Evolutionary conservation across 1,140 invertebrate genomes (phyloP).

Genomic region (Hylyphantes graminicola): DNA sequence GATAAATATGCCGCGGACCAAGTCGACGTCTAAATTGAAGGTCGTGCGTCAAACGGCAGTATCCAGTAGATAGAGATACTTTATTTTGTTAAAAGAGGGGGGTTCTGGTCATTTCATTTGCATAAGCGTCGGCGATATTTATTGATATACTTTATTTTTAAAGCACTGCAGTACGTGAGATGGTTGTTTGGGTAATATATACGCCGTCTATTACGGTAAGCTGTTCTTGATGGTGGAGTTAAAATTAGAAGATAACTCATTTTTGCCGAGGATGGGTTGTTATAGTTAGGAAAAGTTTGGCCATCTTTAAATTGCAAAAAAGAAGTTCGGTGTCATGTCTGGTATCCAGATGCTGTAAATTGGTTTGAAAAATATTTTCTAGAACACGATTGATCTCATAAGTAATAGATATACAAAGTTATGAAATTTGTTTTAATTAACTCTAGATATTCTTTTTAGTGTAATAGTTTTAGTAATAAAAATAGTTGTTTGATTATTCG

Average conservation of each 20-base stretch:
- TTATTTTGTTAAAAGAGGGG: conserved; percentile 10
- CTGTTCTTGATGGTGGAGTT: conserved; percentile 40
- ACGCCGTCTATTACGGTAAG: conserved; percentile 37
- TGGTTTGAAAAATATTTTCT: too few relatives aligned
- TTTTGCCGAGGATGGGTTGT: background rate
- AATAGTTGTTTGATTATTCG: too few relatives aligned
- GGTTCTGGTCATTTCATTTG: conserved; percentile 52
- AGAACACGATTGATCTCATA: too few relatives aligned
- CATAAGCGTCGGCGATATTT: conserved; percentile 55
- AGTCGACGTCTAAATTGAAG: conserved; percentile 44
- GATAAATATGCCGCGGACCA: conserved; percentile 35
- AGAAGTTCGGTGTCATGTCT: too few relatives aligned
- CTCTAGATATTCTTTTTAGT: too few relatives aligned
- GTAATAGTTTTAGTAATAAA: too few relatives aligned
- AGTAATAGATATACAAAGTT: too few relatives aligned
- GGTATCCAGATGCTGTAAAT: too few relatives aligned
- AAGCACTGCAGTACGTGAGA: background rate
- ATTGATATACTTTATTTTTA: conserved; percentile 56
- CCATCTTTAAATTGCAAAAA: too few relatives aligned
- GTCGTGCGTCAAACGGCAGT: too few relatives aligned
- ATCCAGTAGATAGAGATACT: conserved; percentile 19
- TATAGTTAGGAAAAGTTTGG: background rate
- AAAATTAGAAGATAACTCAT: conserved; percentile 52
- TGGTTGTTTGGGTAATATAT: conserved; percentile 29
- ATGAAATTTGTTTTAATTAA: too few relatives aligned